Percentiles rank a stretch among this genome's conserved stretches.
phyloP scores from a whole-genome alignment of 1,140 invertebrate species.

The Scylla paramamosain region DNA sequence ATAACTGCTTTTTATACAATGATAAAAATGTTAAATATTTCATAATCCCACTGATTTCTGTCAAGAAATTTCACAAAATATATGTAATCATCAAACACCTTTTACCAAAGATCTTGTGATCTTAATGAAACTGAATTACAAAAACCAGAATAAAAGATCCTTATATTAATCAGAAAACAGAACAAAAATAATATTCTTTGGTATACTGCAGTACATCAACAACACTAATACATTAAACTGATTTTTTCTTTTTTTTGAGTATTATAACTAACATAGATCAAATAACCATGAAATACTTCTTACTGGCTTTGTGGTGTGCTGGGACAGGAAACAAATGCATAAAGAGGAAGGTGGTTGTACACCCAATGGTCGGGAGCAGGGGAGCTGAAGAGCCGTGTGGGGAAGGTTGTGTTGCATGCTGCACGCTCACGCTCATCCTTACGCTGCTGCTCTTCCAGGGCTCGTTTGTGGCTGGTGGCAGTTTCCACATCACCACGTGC shows the following conservation, averaged over 20 bases:
- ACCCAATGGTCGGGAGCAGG: slow-evolving; percentile 73
- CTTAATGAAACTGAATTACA: not conserved
- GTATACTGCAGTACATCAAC: not conserved
- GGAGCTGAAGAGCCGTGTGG: slow-evolving; percentile 79
- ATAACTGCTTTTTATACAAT: not conserved
- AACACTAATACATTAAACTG: not conserved
- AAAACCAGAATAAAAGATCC: not conserved
- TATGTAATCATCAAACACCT: not conserved
- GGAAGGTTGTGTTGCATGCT: slow-evolving; percentile 80
- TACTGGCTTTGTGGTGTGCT: slow-evolving; percentile 44
- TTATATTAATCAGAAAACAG: not conserved
- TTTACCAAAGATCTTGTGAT: no score
- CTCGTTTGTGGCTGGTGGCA: slow-evolving; percentile 83
- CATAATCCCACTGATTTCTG: not conserved
- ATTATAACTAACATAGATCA: not conserved
- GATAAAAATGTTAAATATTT: not conserved
- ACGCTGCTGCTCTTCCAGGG: slow-evolving; percentile 83
- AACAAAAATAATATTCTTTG: not conserved
- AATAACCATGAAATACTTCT: not conserved
- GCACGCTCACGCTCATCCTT: slow-evolving; percentile 82
- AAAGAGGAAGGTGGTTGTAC: slow-evolving; percentile 75
- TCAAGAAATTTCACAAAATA: not conserved
- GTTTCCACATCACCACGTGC: slow-evolving; percentile 81
- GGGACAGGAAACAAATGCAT: slow-evolving; percentile 70
- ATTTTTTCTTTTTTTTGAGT: not conserved